A percentile compares a stretch with the other conserved stretches of the same genome.
Conservation (phyloP, 2,797 vertebrate genomes). For the Oryzias sinensis region DNA sequence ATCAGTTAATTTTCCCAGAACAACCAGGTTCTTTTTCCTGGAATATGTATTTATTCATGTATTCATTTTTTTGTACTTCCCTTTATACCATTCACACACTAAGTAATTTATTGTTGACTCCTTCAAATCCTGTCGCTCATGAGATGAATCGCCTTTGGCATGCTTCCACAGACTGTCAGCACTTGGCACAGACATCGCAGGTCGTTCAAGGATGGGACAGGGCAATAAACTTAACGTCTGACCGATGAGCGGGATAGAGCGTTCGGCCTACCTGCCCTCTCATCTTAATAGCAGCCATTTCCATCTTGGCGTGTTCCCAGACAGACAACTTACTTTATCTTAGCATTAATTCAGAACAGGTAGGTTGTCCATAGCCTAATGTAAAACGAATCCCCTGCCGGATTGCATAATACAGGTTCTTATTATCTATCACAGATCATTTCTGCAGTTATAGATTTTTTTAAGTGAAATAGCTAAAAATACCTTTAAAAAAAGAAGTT, state of each 20-base stretch:
- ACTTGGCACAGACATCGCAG: constrained; percentile 54
- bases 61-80: constrained; percentile 4
- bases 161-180: constrained; percentile 41
- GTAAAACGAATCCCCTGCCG: constrained; percentile 35
- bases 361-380: constrained; percentile 49
- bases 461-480: too few relatives aligned
- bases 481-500: too few relatives aligned
- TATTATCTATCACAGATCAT: not conserved
- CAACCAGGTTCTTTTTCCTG: too few relatives aligned
- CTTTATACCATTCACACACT: constrained; percentile 7
- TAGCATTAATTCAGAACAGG: constrained; percentile 42
- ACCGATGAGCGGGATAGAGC: constrained; percentile 54
- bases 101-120: constrained; percentile 16
- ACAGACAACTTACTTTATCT: constrained; percentile 58
- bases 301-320: constrained; percentile 43
- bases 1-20: too few relatives aligned
- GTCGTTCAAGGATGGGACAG: constrained; percentile 64
- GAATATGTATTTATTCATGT: not conserved
- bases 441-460: too few relatives aligned
- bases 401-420: constrained; percentile 17
- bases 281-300: constrained; percentile 58
- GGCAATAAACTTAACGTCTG: constrained; percentile 65
- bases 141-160: constrained; percentile 42
- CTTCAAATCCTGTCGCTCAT: constrained; percentile 17
- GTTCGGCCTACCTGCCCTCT: constrained; percentile 46